phyloP scores from a whole-genome alignment of 2,888 invertebrate species.

The Vesta saturnalis region DNA sequence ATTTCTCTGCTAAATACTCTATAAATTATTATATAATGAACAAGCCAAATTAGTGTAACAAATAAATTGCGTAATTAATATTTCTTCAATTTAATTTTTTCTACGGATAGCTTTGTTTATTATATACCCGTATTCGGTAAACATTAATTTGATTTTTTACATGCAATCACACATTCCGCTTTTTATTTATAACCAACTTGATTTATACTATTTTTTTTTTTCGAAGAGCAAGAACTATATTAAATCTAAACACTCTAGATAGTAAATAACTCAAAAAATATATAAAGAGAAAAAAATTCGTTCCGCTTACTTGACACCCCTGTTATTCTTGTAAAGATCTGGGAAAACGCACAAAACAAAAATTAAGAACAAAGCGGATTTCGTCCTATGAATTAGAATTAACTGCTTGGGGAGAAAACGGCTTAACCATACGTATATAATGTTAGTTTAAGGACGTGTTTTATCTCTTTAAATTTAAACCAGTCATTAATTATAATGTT shows the following conservation, averaged over 20 bases:
- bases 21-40: slow-evolving; percentile 64
- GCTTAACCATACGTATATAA: slow-evolving; percentile 2
- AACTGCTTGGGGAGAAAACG: slow-evolving; percentile 3
- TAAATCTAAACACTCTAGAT: too few relatives aligned
- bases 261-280: too few relatives aligned
- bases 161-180: too few relatives aligned
- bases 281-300: too few relatives aligned
- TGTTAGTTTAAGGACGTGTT: neutral
- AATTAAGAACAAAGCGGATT: slow-evolving; percentile 12
- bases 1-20: slow-evolving; percentile 64
- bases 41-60: slow-evolving; percentile 61
- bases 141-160: too few relatives aligned
- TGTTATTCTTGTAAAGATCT: too few relatives aligned
- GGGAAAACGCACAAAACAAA: neutral
- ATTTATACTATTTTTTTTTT: too few relatives aligned
- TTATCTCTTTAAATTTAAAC: neutral
- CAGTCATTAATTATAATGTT: neutral
- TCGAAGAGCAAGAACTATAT: neutral
- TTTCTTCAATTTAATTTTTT: slow-evolving; percentile 45
- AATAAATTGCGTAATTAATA: slow-evolving; percentile 60
- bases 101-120: neutral
- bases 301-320: too few relatives aligned
- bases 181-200: too few relatives aligned
- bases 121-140: too few relatives aligned
- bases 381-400: slow-evolving; percentile 11